A percentile compares a stretch with the other conserved stretches of the same genome.
Conservation (phyloP, 2,113 vertebrate genomes). For the Plestiodon gilberti region DNA sequence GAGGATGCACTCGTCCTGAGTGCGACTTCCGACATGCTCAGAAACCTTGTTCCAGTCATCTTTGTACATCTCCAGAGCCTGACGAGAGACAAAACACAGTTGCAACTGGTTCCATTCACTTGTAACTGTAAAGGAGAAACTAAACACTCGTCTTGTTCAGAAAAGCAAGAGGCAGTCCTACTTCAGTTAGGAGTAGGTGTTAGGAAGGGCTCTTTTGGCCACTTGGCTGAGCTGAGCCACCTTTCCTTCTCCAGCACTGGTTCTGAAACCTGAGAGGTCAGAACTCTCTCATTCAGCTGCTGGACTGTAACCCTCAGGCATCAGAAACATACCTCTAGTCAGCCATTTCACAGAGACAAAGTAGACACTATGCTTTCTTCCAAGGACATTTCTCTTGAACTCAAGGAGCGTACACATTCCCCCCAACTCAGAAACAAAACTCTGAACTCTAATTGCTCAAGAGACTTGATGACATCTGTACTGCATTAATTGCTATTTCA, state of each 20-base stretch:
- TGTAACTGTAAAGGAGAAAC: not conserved
- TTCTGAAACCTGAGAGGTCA: not conserved
- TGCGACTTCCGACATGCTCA: constrained; percentile 94
- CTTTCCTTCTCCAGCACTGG: not conserved
- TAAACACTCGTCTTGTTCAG: not conserved
- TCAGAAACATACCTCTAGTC: not conserved
- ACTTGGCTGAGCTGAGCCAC: not conserved
- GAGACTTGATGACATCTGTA: no score
- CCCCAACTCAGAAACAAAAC: not conserved
- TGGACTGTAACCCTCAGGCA: not conserved
- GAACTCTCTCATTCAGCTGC: not conserved
- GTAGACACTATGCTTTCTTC: not conserved
- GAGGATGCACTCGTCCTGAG: constrained; percentile 97
- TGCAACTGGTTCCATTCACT: not conserved
- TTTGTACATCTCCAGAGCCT: constrained; percentile 98
- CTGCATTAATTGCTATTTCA: not conserved
- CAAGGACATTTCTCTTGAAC: not conserved
- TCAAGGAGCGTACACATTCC: not conserved
- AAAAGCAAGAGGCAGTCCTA: not conserved
- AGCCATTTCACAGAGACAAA: not conserved
- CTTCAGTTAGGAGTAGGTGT: not conserved
- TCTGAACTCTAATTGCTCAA: no score
- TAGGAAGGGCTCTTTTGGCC: not conserved
- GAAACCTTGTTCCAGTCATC: constrained; percentile 99
- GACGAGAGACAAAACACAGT: not conserved